A percentile compares a stretch with the other conserved stretches of the same genome.
These are phyloP conservation scores for Planococcus citri DNA, from an alignment of 1,140 invertebrate genomes.

Conservation along the genomic window DNA sequence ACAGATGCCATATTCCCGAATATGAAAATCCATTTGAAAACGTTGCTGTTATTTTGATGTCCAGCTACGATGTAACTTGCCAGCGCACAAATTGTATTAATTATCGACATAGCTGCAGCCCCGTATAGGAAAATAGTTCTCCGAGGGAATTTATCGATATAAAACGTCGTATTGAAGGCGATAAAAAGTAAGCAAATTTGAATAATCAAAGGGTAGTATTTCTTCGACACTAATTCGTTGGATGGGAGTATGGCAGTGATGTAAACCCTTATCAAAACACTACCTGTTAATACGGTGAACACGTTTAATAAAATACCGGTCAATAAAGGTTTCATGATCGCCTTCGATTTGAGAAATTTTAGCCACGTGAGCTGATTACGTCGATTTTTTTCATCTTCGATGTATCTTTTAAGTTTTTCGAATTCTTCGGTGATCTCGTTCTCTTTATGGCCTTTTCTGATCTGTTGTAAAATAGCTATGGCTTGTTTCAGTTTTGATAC, in stretches of 20 bases:
- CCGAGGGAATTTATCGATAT: background rate
- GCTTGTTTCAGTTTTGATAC: background rate
- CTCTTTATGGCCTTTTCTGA: background rate
- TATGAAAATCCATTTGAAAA: background rate
- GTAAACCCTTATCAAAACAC: background rate
- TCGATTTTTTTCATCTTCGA: background rate
- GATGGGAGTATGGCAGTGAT: background rate
- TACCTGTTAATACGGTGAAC: background rate
- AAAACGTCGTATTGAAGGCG: background rate
- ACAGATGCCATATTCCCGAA: background rate
- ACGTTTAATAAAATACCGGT: background rate
- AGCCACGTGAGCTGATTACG: background rate
- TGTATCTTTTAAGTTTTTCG: background rate
- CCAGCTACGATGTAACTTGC: background rate
- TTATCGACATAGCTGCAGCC: background rate
- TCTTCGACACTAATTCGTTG: background rate
- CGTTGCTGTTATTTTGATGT: background rate
- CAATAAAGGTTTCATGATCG: background rate
- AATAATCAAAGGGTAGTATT: background rate
- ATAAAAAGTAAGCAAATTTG: background rate
- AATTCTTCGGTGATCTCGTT: background rate
- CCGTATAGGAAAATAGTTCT: background rate
- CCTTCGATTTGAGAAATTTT: background rate
- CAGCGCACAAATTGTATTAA: background rate
- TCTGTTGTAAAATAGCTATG: background rate